Evolutionary conservation across 2,888 invertebrate genomes (phyloP).

Genomic region (Agrochola lota): DNA sequence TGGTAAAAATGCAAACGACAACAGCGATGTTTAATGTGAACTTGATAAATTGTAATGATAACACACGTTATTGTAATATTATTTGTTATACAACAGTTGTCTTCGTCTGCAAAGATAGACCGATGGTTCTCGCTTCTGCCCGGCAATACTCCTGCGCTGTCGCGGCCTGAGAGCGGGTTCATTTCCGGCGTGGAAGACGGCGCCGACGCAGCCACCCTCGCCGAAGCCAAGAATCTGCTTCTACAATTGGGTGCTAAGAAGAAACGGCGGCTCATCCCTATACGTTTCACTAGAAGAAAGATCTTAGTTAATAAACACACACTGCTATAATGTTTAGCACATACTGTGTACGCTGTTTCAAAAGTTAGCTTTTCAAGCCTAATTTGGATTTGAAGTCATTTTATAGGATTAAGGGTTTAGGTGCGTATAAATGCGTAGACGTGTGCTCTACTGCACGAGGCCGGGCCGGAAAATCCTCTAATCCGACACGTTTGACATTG

Average conservation of each 20-base stretch:
- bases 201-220: slow-evolving; percentile 91
- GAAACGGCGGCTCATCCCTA: slow-evolving; percentile 92
- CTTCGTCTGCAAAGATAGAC: slow-evolving; percentile 94
- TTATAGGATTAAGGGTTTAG: slow-evolving; percentile 23
- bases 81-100: slow-evolving; percentile 89
- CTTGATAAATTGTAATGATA: slow-evolving; percentile 1
- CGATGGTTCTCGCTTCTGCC: slow-evolving; percentile 95
- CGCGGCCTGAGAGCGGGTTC: slow-evolving; percentile 95
- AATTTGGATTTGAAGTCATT: slow-evolving; percentile 18
- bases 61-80: slow-evolving; percentile 32
- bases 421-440: slow-evolving; percentile 22
- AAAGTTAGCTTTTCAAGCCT: slow-evolving; percentile 37
- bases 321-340: slow-evolving; percentile 74
- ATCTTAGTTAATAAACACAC: slow-evolving; percentile 91
- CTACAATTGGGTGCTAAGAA: slow-evolving; percentile 93
- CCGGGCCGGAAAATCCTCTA: slow-evolving; percentile 43
- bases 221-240: slow-evolving; percentile 92
- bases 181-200: slow-evolving; percentile 91
- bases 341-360: slow-evolving; percentile 69
- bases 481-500: slow-evolving; percentile 49
- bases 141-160: slow-evolving; percentile 90
- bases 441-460: slow-evolving; percentile 19
- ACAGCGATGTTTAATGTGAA: slow-evolving; percentile 48
- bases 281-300: slow-evolving; percentile 93
- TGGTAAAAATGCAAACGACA: slow-evolving; percentile 13